phyloP scores from a whole-genome alignment of 2,888 invertebrate species.

The Mongoloraphidia duomilia region DNA sequence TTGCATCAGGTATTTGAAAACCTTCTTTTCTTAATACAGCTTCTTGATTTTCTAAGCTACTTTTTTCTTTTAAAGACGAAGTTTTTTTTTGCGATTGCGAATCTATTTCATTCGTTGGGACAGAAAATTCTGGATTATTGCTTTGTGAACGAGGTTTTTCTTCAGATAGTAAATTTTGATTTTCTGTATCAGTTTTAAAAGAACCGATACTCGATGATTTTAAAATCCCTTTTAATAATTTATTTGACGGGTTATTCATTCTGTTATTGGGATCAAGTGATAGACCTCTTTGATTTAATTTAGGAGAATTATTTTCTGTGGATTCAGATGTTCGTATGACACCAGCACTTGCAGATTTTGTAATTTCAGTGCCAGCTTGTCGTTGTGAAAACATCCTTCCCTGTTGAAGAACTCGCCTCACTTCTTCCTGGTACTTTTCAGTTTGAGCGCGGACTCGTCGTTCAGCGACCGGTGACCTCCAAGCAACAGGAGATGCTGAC shows the following conservation, averaged over 20 bases:
- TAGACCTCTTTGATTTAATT: not conserved
- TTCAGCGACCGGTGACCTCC: conserved; percentile 48
- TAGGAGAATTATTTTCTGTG: not conserved
- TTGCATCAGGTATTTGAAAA: not conserved
- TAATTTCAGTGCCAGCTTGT: conserved; percentile 36
- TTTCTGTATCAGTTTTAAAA: conserved; percentile 16
- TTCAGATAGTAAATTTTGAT: conserved; percentile 4
- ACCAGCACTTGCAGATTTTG: conserved; percentile 47
- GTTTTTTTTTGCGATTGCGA: not conserved
- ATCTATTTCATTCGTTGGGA: not conserved
- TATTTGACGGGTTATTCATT: conserved; percentile 9
- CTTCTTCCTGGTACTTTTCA: conserved; percentile 32
- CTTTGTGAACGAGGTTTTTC: not conserved
- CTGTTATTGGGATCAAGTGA: not conserved
- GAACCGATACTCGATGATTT: conserved; percentile 28
- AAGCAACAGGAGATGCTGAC: conserved; percentile 46
- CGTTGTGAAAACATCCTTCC: conserved; percentile 18
- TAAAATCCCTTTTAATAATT: conserved; percentile 19
- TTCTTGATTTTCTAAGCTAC: not conserved
- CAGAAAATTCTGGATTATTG: not conserved
- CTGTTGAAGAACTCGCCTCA: conserved; percentile 23
- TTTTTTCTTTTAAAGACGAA: not conserved
- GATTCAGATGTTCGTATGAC: conserved; percentile 16
- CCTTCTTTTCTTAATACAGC: not conserved
- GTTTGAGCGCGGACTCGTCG: conserved; percentile 38